These are phyloP conservation scores for Lasius platythorax DNA, from an alignment of 2,888 invertebrate species.

Conservation along the genomic window DNA sequence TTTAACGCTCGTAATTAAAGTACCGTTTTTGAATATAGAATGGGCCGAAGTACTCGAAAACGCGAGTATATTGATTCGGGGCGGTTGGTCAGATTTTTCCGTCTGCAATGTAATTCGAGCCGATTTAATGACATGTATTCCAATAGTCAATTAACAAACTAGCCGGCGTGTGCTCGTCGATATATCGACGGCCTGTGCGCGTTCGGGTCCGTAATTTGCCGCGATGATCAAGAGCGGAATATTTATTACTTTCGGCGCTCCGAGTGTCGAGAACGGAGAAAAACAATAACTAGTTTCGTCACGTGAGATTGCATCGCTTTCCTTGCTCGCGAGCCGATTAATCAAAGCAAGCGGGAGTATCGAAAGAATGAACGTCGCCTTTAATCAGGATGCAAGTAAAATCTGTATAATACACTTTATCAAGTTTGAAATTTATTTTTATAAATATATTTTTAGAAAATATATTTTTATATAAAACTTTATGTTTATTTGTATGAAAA, in stretches of 20 bases:
- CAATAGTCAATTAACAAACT: slow-evolving; percentile 65
- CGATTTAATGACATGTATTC: slow-evolving; percentile 50
- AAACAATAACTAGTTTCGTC: slow-evolving; percentile 34
- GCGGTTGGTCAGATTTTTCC: slow-evolving; percentile 26
- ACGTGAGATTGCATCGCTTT: slow-evolving; percentile 29
- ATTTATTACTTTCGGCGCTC: slow-evolving; percentile 32
- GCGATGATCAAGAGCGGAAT: slow-evolving; percentile 67
- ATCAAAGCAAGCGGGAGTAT: slow-evolving; percentile 15
- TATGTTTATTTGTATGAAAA: not conserved
- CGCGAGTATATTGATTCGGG: slow-evolving; percentile 14
- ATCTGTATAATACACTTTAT: not conserved
- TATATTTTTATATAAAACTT: not conserved
- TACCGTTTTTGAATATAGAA: not conserved
- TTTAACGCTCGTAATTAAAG: not conserved
- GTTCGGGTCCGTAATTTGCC: slow-evolving; percentile 69
- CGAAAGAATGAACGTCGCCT: slow-evolving; percentile 21
- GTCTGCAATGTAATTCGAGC: slow-evolving; percentile 25
- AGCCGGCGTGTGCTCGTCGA: slow-evolving; percentile 18
- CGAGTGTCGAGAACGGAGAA: slow-evolving; percentile 12
- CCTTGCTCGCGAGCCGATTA: slow-evolving; percentile 30
- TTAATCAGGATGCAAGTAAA: slow-evolving; percentile 17
- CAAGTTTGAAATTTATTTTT: not conserved
- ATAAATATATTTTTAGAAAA: not conserved
- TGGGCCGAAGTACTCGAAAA: slow-evolving; percentile 1
- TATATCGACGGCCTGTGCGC: slow-evolving; percentile 52